Percentiles rank a stretch among this genome's conserved stretches.
Evolutionary conservation across 2,797 vertebrate species (phyloP).

Genomic region (Cirrhinus molitorella): DNA sequence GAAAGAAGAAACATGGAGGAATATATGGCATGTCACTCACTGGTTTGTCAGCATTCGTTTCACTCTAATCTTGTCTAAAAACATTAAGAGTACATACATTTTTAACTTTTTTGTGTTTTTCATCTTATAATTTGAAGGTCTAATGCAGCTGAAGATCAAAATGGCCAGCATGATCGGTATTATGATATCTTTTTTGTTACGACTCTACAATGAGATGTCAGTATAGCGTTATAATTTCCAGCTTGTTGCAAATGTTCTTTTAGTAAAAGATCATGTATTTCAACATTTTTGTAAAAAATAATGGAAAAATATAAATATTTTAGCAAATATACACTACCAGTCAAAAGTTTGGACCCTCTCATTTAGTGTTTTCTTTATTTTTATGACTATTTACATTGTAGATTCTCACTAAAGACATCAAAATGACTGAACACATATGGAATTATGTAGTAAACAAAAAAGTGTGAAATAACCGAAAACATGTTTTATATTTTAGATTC

Average conservation of each 20-base stretch:
- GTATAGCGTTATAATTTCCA: background rate
- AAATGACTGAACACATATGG: too few species aligned
- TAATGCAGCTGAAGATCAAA: slow-evolving; percentile 32
- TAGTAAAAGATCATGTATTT: background rate
- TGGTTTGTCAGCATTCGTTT: slow-evolving; percentile 68
- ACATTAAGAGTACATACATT: background rate
- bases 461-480: too few species aligned
- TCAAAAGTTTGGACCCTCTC: too few species aligned
- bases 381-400: too few species aligned
- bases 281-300: background rate
- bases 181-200: background rate
- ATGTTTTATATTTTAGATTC: too few species aligned
- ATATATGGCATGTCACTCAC: slow-evolving; percentile 68
- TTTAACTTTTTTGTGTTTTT: background rate
- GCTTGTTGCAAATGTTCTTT: too few species aligned
- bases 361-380: too few species aligned
- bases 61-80: background rate
- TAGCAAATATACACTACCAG: background rate
- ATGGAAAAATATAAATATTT: background rate
- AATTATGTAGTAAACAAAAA: too few species aligned
- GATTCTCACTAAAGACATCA: too few species aligned
- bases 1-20: slow-evolving; percentile 69
- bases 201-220: too few species aligned
- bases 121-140: slow-evolving; percentile 18
- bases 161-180: slow-evolving; percentile 45